These are phyloP conservation scores for Aleiodes testaceus DNA, from an alignment of 2,888 invertebrate species.

Conservation along the genomic window DNA sequence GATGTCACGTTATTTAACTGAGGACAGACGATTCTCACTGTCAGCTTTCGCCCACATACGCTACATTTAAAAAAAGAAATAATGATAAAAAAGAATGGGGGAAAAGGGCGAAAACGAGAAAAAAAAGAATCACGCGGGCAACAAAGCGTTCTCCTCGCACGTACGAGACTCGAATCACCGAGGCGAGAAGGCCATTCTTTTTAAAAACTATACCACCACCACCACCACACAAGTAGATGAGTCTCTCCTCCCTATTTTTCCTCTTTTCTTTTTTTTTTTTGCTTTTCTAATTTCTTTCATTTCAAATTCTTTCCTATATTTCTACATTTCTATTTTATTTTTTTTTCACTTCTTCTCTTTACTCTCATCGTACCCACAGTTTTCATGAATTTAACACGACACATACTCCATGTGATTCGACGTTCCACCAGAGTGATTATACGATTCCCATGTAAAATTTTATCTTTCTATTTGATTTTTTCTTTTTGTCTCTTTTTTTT, in stretches of 20 bases:
- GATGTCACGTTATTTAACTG: too few relatives aligned
- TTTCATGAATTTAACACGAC: constrained; percentile 23
- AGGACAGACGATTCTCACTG: not conserved
- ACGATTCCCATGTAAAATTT: not conserved
- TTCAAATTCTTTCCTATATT: not conserved
- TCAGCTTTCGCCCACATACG: not conserved
- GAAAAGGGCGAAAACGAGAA: too few relatives aligned
- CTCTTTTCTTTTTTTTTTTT: not conserved
- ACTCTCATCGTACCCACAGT: not conserved
- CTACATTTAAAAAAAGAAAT: constrained; percentile 2
- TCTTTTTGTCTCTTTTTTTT: too few relatives aligned
- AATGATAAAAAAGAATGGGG: not conserved
- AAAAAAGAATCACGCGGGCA: constrained; percentile 18
- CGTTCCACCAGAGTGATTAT: constrained; percentile 19
- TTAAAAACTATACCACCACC: constrained; percentile 18
- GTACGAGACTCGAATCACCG: constrained; percentile 37
- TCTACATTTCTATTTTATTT: not conserved
- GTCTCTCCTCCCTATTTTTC: constrained; percentile 1
- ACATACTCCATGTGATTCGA: constrained; percentile 20
- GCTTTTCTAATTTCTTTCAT: not conserved
- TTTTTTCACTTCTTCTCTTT: constrained; percentile 5
- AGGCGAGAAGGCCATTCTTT: constrained; percentile 32
- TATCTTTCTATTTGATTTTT: too few relatives aligned
- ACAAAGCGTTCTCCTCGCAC: constrained; percentile 15
- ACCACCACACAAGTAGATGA: constrained; percentile 5